Evolutionary conservation across 2,888 invertebrate genomes (phyloP), one percentile per base, ranked within the genome.

Genomic region (Zeuzera pyrina): DNA sequence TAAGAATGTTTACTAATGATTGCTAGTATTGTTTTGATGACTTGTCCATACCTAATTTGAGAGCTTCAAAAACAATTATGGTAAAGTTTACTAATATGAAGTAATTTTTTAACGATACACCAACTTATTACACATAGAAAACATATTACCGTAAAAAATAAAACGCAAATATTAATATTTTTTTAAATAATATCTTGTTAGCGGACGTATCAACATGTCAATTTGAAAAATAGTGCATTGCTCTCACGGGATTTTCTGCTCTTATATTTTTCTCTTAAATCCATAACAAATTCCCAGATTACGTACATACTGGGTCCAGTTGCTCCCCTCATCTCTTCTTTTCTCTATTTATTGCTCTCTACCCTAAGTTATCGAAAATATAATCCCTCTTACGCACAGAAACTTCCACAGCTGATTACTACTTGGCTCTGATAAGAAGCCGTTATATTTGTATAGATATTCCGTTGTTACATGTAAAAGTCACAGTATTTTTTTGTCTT

Each of bases 291-390:
- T 81, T 77, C 63, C 69, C 69, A 72, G 72, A 81, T 78, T 72
- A 76, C 69, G 65, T 52, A 57, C 57, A 57, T 52, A 47, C 50
- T 51, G 55, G 52, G 48, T 45, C 47, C 34, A 50, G 49, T 45
- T 52, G 49, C 56, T 54, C 62, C 58, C 61, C 57, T 54, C n/a
- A 58, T 65, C 51, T 62, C 59, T 61, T 58, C n/a, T n/a, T 61
- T 69, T 57, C 65, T 66, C 60, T 78, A 76, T 77, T 77, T 83
- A 83, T 79, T 77, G 73, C 72, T 44, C 48, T 51, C 59, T 57
- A 68, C 78, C 83, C 81, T 63, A 71, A 77, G 71, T 76, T 83
- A 78, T 81, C 72, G 78, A 79, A 77, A 81, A 78, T 73, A 78
- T 79, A 79, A 83, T 83, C 74, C 79, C 74, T 77, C 76, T 67